A percentile compares a stretch with the other conserved stretches of the same genome.
phyloP scores from a whole-genome alignment of 2,113 vertebrate species.

The Petrocephalus microphthalmus region DNA sequence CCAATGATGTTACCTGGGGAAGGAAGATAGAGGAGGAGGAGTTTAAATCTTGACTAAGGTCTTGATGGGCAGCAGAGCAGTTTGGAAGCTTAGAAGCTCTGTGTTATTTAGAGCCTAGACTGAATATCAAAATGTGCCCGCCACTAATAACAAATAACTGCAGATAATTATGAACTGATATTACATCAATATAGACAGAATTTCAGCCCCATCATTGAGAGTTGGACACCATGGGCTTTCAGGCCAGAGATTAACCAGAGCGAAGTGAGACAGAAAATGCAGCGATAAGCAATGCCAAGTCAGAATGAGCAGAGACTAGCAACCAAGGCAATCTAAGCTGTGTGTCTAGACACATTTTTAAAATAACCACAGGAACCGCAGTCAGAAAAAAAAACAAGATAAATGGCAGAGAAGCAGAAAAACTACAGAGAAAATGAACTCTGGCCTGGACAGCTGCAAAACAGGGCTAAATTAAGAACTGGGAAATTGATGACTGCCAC shows the following conservation, averaged over 20 bases:
- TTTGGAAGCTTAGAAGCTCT: neutral
- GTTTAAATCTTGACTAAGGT: neutral
- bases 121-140: neutral
- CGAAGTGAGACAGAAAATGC: neutral
- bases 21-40: neutral
- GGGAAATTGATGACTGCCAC: neutral
- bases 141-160: neutral
- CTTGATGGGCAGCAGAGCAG: neutral
- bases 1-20: slow-evolving; percentile 71
- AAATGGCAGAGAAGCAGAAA: neutral
- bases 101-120: neutral
- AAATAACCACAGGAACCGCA: neutral
- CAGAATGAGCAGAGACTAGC: neutral
- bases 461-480: neutral
- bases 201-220: neutral
- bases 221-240: neutral
- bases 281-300: neutral
- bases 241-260: neutral
- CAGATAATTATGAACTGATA: neutral
- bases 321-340: neutral
- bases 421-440: neutral
- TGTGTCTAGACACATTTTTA: neutral
- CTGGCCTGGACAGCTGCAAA: neutral
- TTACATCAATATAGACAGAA: neutral
- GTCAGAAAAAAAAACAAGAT: neutral